Conservation (phyloP, 2,888 invertebrate species). For the Chymomyza caudatula region DNA sequence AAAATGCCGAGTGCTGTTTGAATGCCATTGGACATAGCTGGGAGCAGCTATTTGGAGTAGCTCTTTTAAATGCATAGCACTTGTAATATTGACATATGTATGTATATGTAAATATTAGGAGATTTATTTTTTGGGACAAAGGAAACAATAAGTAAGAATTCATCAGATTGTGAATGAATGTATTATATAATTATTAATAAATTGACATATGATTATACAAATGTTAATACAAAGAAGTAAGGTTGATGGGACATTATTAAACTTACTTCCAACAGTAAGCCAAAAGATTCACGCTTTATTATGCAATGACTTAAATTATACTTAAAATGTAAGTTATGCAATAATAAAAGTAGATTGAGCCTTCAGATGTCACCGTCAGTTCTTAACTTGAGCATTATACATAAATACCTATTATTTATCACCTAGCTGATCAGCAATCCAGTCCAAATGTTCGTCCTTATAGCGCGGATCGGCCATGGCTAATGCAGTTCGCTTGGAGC, state of each 20-base stretch:
- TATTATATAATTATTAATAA: neutral
- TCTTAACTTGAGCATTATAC: too few species aligned
- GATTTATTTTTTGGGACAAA: neutral
- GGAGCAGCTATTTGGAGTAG: slow-evolving; percentile 80
- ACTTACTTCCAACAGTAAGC: slow-evolving; percentile 2
- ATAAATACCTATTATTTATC: slow-evolving; percentile 70
- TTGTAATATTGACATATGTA: too few species aligned
- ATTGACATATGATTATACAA: neutral
- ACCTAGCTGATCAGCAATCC: slow-evolving; percentile 82
- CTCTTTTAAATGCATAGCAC: slow-evolving; percentile 67
- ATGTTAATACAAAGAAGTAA: neutral
- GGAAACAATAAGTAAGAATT: neutral
- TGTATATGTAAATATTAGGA: too few species aligned
- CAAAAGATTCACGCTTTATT: too few species aligned
- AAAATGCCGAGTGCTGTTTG: slow-evolving; percentile 78
- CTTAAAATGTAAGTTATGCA: too few species aligned
- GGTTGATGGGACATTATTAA: neutral
- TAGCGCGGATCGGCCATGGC: slow-evolving; percentile 92
- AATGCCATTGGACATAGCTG: slow-evolving; percentile 79
- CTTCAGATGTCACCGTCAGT: too few species aligned
- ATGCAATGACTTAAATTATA: too few species aligned
- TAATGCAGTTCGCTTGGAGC: slow-evolving; percentile 92
- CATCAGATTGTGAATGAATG: neutral
- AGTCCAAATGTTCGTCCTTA: slow-evolving; percentile 92
- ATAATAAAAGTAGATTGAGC: too few species aligned